These are phyloP conservation scores for Podotricha telesiphe DNA, from an alignment of 2,888 invertebrate species.

Conservation along the genomic window DNA sequence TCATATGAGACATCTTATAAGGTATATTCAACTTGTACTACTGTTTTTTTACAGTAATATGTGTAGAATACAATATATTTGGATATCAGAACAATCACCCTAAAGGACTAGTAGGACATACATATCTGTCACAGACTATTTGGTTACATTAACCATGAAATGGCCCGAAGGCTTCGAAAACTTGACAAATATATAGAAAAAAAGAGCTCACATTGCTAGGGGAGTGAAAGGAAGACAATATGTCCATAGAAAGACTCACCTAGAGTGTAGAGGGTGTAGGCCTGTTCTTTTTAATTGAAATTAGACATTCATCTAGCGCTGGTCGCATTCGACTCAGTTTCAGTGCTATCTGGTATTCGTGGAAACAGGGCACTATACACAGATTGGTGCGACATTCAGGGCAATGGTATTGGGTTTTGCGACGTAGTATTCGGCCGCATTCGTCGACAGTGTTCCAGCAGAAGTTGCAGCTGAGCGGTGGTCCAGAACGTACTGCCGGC, in stretches of 20 bases:
- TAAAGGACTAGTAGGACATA: slow-evolving; percentile 13
- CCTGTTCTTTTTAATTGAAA: not conserved
- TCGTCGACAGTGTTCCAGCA: slow-evolving; percentile 96
- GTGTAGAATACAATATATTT: slow-evolving; percentile 7
- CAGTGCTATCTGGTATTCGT: slow-evolving; percentile 89
- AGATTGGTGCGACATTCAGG: slow-evolving; percentile 95
- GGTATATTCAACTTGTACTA: not conserved
- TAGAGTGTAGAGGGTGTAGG: not conserved
- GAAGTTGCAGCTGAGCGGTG: slow-evolving; percentile 93
- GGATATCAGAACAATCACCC: slow-evolving; percentile 11
- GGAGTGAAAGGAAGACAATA: slow-evolving; percentile 6
- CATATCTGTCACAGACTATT: not conserved
- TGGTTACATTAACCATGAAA: not conserved
- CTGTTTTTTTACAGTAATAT: slow-evolving; percentile 6
- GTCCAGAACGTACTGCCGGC: slow-evolving; percentile 91
- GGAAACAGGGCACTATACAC: slow-evolving; percentile 95
- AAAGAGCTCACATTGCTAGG: not conserved
- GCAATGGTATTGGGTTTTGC: slow-evolving; percentile 95
- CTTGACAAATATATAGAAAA: slow-evolving; percentile 2
- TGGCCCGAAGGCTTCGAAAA: not conserved
- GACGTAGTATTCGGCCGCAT: slow-evolving; percentile 90
- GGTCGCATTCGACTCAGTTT: slow-evolving; percentile 50
- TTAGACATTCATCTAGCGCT: slow-evolving; percentile 56
- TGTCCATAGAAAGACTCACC: not conserved
- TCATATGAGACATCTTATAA: slow-evolving; percentile 4